Evolutionary conservation across 2,888 invertebrate genomes (phyloP).

Genomic region (Melieria picta): DNA sequence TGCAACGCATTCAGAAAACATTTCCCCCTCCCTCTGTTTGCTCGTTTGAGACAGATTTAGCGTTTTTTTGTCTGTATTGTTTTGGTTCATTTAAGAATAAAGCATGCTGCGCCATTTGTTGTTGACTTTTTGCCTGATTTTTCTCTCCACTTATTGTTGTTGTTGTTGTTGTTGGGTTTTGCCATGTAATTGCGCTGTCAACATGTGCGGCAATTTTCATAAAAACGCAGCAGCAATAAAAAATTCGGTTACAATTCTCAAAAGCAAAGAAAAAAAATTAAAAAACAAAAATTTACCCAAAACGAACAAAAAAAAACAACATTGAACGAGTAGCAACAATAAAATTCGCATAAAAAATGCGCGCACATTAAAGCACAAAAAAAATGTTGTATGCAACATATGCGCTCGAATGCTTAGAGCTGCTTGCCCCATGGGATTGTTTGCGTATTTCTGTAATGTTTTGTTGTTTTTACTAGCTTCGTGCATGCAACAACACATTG

Average conservation of each 20-base stretch:
- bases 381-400: too few relatives aligned
- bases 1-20: slow-evolving; percentile 18
- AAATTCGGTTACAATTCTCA: neutral
- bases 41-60: too few relatives aligned
- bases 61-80: too few relatives aligned
- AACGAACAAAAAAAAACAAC: neutral
- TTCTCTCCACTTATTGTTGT: neutral
- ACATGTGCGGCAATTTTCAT: slow-evolving; percentile 17
- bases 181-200: slow-evolving; percentile 20
- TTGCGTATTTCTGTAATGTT: too few relatives aligned
- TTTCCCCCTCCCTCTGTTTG: neutral
- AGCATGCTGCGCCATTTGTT: too few relatives aligned
- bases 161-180: slow-evolving; percentile 12
- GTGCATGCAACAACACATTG: too few relatives aligned
- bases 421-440: too few relatives aligned
- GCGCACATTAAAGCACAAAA: neutral
- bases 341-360: neutral
- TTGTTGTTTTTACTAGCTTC: too few relatives aligned
- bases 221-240: neutral
- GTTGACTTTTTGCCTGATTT: too few relatives aligned
- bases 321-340: neutral
- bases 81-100: too few relatives aligned
- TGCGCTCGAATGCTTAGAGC: too few relatives aligned
- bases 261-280: neutral
- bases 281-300: neutral